A percentile compares a stretch with the other conserved stretches of the same genome.
These are phyloP conservation scores for Triops longicaudatus DNA, from an alignment of 1,140 invertebrate genomes.

Conservation along the genomic window DNA sequence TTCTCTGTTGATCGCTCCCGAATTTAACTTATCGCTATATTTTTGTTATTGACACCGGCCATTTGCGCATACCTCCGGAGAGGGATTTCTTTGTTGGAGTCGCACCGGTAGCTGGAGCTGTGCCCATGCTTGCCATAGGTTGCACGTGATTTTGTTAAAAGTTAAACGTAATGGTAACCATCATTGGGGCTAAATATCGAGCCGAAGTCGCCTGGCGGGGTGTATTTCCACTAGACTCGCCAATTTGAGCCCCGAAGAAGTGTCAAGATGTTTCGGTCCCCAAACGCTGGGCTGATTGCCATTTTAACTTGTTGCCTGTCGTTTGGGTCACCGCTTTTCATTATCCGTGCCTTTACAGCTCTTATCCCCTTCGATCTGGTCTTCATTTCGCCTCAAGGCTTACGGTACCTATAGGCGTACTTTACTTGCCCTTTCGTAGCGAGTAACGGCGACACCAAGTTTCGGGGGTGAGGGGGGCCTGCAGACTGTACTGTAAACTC, in stretches of 20 bases:
- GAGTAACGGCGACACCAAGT: neutral
- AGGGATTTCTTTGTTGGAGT: neutral
- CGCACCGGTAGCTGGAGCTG: neutral
- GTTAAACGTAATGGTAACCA: neutral
- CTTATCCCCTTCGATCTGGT: neutral
- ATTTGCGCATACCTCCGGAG: neutral
- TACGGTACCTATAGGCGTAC: neutral
- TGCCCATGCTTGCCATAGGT: neutral
- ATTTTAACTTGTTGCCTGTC: conserved; percentile 13
- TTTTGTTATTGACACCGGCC: neutral
- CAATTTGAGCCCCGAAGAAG: neutral
- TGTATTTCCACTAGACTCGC: too few species aligned
- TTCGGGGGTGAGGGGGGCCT: neutral
- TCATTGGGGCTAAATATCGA: neutral
- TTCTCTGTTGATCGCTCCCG: neutral
- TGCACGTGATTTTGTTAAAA: neutral
- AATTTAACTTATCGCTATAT: neutral
- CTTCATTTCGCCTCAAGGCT: neutral
- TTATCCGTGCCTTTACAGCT: neutral
- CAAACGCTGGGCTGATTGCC: neutral
- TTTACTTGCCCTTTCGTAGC: conserved; percentile 6
- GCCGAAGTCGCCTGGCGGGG: too few species aligned
- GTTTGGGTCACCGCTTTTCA: neutral
- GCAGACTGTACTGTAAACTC: too few species aligned
- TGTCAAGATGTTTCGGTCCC: neutral